Base-by-base conservation (phyloP, 2,888 invertebrate species). In the Pterostichus madidus region DNA sequence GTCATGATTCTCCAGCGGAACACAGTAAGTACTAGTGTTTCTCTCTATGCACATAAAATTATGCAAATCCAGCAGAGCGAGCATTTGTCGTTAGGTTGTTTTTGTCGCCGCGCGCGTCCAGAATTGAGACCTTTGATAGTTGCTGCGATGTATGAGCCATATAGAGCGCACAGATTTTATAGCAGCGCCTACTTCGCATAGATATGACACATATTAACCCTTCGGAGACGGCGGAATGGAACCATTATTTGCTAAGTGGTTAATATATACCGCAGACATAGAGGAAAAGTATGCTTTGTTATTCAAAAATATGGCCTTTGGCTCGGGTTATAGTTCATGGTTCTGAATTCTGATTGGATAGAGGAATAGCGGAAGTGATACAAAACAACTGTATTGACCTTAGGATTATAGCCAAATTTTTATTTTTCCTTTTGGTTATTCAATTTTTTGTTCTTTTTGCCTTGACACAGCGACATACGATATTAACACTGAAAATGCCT, bases 161-260 rank as follows among this genome's bases (percentile, higher is more conserved):
- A 15, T 46, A 39, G 46, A 32, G 17, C 52, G 5, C 11, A 5
- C 59, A 49, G 39, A 73, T 73, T 81, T 81, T 75, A 59, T 75
- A 49, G 53, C 52, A 15, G 49, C 75, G 81, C 61, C 75, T 81
- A 81, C 75, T 59, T 31, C 75, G 81, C 81, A 81, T 81, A 81
- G 81, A 81, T 81, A 81, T 81, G 75, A 56, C 79, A 61, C 59
- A 46, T 52, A 49, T 80, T 80, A 80, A 80, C 59, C 81, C 73
- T 75, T 81, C 32, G 24, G 31, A 73, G 75, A 79, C 68, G 52
- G 10, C 64, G 15, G 31, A 78, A 78, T 78, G 78, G 61, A 56
- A 24, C 68, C 64, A 79, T 79, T 79, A 79, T 79, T 79, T 79
- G 79, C 79, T 79, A 79, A 79, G 79, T 79, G 79, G 64, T 79